Evolutionary conservation across 2,113 vertebrate genomes (phyloP), one percentile per base, ranked within the genome.

Genomic region (Talpa occidentalis): DNA sequence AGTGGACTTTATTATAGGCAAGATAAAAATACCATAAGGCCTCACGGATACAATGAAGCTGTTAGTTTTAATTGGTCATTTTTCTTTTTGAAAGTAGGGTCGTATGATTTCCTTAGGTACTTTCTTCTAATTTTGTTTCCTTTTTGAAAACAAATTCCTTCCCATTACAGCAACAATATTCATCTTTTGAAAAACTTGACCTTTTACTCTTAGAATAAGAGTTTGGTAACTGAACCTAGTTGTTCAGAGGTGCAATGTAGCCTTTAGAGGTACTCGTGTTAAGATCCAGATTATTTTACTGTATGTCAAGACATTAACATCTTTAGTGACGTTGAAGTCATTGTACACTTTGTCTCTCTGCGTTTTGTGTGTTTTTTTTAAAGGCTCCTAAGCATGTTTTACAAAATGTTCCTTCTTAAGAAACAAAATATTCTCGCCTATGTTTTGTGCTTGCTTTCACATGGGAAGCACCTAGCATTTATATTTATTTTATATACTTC

Each of bases 71-170:
- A 62, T 47, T 66, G 56, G 9, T 82, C 52, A 42, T 47, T 89
- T 93, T 95, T 92, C 22, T 35, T 92, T 93, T 92, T 56, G 28
- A 73, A 81, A 74, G 49, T 62, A 26, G 93, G 28, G 28, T 72
- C 3, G 6, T 79, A 49, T 64, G 67, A 93, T 84, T 86, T 78
- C 81, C 26, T 22, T 44, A 93, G 44, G 35, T 7, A 70, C 22
- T 92, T 82, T 62, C 32, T 88, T 52, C 35, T 89, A 12, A 64
- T 82, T 92, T 94, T 94, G 24, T 56, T 95, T 32, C 72, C 21
- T 26, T 87, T 83, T 82, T 54, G 44, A 88, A 89, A 95, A 56
- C 81, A 22, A 66, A 66, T 83, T 93, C 42, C 37, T 93, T 12
- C 28, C 21, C 81, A 5, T 79, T 74, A 37, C 7, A 62, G 30